Evolutionary conservation across 2,113 vertebrate genomes (phyloP).

Genomic region (Podiceps cristatus): DNA sequence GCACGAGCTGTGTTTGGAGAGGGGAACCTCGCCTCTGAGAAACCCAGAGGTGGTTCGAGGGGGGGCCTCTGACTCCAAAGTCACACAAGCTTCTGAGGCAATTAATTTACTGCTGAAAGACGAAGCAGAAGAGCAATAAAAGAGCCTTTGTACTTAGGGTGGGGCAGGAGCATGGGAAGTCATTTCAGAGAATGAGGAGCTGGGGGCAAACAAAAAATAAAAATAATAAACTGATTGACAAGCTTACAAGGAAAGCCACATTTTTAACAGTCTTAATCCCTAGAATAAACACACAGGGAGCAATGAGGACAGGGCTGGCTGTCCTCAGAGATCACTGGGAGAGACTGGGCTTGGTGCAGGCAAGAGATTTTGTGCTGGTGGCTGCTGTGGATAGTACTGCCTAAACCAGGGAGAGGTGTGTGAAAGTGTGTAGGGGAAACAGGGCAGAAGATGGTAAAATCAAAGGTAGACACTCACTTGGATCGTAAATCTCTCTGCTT

Average conservation of each 20-base stretch:
- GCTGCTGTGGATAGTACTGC: background rate
- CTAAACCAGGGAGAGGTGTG: background rate
- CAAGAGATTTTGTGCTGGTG: background rate
- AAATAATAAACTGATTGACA: constrained; percentile 56
- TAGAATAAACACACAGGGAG: constrained; percentile 4
- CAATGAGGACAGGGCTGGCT: background rate
- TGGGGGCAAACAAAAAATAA: constrained; percentile 46
- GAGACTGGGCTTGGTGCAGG: background rate
- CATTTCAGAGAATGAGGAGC: background rate
- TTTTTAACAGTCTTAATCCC: constrained; percentile 58
- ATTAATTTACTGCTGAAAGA: constrained; percentile 56
- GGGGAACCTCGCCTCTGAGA: background rate
- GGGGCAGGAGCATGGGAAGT: constrained; percentile 36
- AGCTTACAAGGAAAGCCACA: constrained; percentile 34
- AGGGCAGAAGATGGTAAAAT: background rate
- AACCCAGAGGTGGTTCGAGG: background rate
- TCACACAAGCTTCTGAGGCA: constrained; percentile 44
- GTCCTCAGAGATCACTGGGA: background rate
- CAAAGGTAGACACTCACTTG: background rate
- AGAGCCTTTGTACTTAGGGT: constrained; percentile 46
- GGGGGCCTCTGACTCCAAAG: background rate
- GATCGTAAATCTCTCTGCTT: background rate
- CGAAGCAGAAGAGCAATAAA: constrained; percentile 55
- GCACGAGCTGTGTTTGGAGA: background rate
- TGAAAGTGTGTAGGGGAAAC: background rate